phyloP scores from a whole-genome alignment of 2,797 vertebrate genomes.

The Erpetoichthys calabaricus region DNA sequence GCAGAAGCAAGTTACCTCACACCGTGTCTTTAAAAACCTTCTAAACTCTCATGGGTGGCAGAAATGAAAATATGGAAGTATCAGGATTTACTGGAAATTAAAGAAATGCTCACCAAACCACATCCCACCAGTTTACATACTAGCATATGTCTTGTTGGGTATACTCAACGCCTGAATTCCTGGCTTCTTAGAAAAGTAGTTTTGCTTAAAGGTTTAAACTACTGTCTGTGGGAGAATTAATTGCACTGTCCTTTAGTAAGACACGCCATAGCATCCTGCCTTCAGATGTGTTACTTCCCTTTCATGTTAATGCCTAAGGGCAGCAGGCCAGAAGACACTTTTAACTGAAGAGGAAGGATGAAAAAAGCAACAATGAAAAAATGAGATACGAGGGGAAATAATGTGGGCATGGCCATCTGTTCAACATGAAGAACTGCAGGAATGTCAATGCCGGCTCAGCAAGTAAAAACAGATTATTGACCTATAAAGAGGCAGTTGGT shows the following conservation, averaged over 20 bases:
- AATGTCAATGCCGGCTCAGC: constrained; percentile 31
- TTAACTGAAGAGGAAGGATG: constrained; percentile 58
- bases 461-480: constrained; percentile 50
- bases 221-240: constrained; percentile 9
- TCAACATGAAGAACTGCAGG: constrained; percentile 37
- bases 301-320: constrained; percentile 55
- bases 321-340: constrained; percentile 50
- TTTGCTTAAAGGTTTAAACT: too few relatives aligned
- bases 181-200: too few relatives aligned
- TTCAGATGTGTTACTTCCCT: constrained; percentile 57
- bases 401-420: constrained; percentile 46
- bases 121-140: too few relatives aligned
- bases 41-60: too few relatives aligned
- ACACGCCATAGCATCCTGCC: constrained; percentile 48
- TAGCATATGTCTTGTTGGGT: too few relatives aligned
- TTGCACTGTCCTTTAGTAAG: constrained; percentile 21
- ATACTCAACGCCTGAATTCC: too few relatives aligned
- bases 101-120: too few relatives aligned
- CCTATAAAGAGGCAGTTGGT: constrained; percentile 48
- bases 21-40: too few relatives aligned
- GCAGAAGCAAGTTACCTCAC: too few relatives aligned
- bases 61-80: too few relatives aligned
- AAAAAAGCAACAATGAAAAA: constrained; percentile 31
- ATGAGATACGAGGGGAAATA: constrained; percentile 39
- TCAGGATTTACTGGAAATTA: too few relatives aligned